Evolutionary conservation across 2,113 vertebrate genomes (phyloP), one percentile per base, ranked within the genome.

Genomic region (Anhinga rufa): DNA sequence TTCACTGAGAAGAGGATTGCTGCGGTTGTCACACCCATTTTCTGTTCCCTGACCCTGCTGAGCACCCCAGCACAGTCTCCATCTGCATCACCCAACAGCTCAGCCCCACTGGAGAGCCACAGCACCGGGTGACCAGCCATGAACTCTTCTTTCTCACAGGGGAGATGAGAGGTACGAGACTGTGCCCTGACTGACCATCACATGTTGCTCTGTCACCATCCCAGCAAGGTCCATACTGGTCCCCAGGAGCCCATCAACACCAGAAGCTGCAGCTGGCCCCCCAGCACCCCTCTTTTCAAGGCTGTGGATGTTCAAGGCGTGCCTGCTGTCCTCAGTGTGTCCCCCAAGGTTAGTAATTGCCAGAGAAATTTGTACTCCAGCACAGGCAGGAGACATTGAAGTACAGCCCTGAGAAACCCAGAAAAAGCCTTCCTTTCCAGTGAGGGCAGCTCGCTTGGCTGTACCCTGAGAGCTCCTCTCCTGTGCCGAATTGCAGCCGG

Each of bases 61-160:
- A 90, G 61, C 20, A 4, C 17, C 13, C n/a, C 15, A 29, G 42
- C 46, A 76, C 0, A 0, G 21, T 12, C 48, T 60, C 51, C 51
- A 92, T 17, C 3, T 0, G 0, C 32, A 57, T 9, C 55, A 32
- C 51, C 19, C 74, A 48, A 13, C 0, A 0, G 51, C 61, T 68
- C 51, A 82, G 42, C 52, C 55, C 44, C 2, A 1, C 6, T 71
- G 66, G 57, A 91, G 3, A 66, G 32, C 29, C 57, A 60, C 0
- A 2, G 58, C 26, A 48, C 20, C 0, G 1, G 4, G 34, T 17
- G 5, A 85, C 31, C 61, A 66, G 44, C 22, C 7, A 6, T 10
- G 29, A 89, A 46, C n/a, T 74, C 64, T 28, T 51, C n/a, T 28
- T 44, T 83, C 28, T 38, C 61, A 31, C 29, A 61, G 16, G 9